These are phyloP conservation scores for Equus quagga DNA, from an alignment of 2,113 vertebrate genomes.

Conservation along the genomic window DNA sequence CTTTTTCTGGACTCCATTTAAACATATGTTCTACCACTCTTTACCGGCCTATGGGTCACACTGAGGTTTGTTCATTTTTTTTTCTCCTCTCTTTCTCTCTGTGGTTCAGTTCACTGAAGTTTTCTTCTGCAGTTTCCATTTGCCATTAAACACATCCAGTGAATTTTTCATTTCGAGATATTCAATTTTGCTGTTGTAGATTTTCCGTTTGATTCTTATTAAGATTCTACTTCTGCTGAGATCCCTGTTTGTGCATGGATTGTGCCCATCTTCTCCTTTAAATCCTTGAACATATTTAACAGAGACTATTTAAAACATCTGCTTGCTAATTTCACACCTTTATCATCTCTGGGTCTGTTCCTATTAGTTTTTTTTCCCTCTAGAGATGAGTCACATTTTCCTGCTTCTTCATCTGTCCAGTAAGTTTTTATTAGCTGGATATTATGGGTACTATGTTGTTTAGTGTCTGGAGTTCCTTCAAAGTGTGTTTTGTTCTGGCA, in stretches of 20 bases:
- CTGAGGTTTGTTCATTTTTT: not conserved
- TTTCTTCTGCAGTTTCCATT: constrained; percentile 17
- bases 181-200: not conserved
- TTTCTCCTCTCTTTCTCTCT: not conserved
- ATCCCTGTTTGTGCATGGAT: not conserved
- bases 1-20: not conserved
- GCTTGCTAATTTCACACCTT: not conserved
- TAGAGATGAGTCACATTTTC: not conserved
- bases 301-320: not conserved
- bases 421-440: not conserved
- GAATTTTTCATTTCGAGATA: constrained; percentile 11
- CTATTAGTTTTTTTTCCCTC: not conserved
- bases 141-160: not conserved
- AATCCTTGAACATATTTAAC: not conserved
- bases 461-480: not conserved
- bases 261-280: not conserved
- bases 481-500: not conserved
- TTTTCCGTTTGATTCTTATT: not conserved
- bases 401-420: not conserved
- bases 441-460: not conserved
- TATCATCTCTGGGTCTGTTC: not conserved
- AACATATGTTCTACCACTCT: not conserved
- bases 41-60: not conserved
- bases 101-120: not conserved
- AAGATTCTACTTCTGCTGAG: not conserved